Conservation (phyloP, 2,113 vertebrate species). For the Thunnus thynnus region DNA sequence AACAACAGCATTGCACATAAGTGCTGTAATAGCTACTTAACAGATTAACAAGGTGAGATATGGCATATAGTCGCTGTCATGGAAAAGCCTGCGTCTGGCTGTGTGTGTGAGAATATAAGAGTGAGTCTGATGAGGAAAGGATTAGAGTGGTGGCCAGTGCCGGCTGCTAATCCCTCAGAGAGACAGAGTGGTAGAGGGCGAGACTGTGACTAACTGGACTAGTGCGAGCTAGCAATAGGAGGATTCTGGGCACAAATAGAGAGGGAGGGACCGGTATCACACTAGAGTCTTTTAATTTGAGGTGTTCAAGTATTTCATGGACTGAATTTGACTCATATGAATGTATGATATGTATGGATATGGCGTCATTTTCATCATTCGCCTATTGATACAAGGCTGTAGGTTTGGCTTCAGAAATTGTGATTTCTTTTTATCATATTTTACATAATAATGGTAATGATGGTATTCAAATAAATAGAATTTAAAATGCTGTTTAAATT, state of each 20-base stretch:
- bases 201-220: slow-evolving; percentile 72
- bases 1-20: slow-evolving; percentile 11
- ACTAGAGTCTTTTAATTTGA: background rate
- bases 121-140: slow-evolving; percentile 71
- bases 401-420: background rate
- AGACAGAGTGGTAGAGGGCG: slow-evolving; percentile 66
- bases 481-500: background rate
- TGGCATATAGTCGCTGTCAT: slow-evolving; percentile 39
- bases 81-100: slow-evolving; percentile 49
- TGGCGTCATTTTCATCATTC: background rate
- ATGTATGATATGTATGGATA: background rate
- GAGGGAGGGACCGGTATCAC: slow-evolving; percentile 11
- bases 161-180: slow-evolving; percentile 70
- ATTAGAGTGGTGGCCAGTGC: slow-evolving; percentile 67
- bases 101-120: slow-evolving; percentile 47
- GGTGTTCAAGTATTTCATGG: slow-evolving; percentile 10
- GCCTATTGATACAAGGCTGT: background rate
- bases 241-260: slow-evolving; percentile 15
- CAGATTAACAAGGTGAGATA: slow-evolving; percentile 67
- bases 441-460: too few species aligned
- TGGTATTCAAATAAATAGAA: too few species aligned
- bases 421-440: too few species aligned
- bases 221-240: slow-evolving; percentile 28
- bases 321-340: background rate
- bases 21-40: slow-evolving; percentile 62